A percentile compares a stretch with the other conserved stretches of the same genome.
phyloP scores from a whole-genome alignment of 1,140 invertebrate species.

The Drosophila cardini region DNA sequence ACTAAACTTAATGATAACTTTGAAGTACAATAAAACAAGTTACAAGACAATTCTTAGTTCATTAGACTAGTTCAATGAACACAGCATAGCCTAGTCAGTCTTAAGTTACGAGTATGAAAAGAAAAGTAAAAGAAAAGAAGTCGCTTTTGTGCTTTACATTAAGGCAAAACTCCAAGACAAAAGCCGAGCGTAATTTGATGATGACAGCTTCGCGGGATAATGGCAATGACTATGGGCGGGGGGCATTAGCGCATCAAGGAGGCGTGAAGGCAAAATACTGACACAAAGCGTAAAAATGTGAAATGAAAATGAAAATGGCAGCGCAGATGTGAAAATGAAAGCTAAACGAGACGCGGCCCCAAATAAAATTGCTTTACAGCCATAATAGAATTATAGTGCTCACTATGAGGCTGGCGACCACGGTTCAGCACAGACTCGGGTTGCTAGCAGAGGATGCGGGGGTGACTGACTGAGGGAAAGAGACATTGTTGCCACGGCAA shows the following conservation, averaged over 20 bases:
- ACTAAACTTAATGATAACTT: too few species aligned
- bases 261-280: not conserved
- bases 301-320: constrained; percentile 71
- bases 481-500: constrained; percentile 12
- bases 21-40: too few species aligned
- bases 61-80: too few species aligned
- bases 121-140: constrained; percentile 21
- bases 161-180: constrained; percentile 67
- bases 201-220: constrained; percentile 62
- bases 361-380: constrained; percentile 72
- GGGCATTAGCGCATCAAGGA: not conserved
- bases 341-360: constrained; percentile 52
- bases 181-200: constrained; percentile 74
- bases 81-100: not conserved
- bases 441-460: not conserved
- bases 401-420: constrained; percentile 48
- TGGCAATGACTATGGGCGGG: constrained; percentile 10
- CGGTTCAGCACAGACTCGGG: constrained; percentile 5
- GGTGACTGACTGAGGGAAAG: not conserved
- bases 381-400: constrained; percentile 79
- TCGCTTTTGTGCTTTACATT: constrained; percentile 51
- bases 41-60: too few species aligned
- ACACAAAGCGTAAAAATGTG: constrained; percentile 56
- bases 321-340: constrained; percentile 67
- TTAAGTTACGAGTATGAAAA: not conserved